Conservation (phyloP, 2,888 invertebrate species). For the Julus scanicus region DNA sequence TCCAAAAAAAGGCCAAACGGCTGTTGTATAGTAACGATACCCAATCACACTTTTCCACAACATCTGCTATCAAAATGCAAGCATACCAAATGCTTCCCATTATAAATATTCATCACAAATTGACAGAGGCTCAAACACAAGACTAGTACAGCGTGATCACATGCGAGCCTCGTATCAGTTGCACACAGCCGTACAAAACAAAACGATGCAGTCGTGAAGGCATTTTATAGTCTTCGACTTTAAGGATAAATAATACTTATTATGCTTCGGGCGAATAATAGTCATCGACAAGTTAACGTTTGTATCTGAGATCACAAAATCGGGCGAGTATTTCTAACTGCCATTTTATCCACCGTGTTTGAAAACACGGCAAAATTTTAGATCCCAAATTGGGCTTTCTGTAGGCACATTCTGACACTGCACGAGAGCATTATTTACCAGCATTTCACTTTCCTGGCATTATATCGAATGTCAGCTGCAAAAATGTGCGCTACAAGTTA, state of each 20-base stretch:
- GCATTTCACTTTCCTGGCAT: neutral
- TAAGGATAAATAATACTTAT: constrained; percentile 16
- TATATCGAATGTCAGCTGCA: neutral
- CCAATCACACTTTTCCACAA: neutral
- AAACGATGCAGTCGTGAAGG: neutral
- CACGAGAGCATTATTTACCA: neutral
- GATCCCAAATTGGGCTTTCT: neutral
- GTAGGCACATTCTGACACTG: neutral
- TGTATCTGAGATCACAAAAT: neutral
- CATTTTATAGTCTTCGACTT: neutral
- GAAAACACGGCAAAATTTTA: neutral
- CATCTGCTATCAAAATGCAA: constrained; percentile 18
- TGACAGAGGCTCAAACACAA: neutral
- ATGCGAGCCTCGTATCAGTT: neutral
- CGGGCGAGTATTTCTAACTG: neutral
- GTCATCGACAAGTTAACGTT: neutral
- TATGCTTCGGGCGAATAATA: neutral
- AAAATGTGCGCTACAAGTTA: neutral
- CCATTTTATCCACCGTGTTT: neutral
- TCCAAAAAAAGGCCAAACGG: neutral
- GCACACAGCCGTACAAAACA: neutral
- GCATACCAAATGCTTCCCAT: neutral
- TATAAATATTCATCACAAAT: constrained; percentile 40
- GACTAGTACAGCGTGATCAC: neutral
- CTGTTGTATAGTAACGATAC: neutral